Base-by-base conservation (phyloP, 1,140 invertebrate genomes). In the Bombus haemorrhoidalis region DNA sequence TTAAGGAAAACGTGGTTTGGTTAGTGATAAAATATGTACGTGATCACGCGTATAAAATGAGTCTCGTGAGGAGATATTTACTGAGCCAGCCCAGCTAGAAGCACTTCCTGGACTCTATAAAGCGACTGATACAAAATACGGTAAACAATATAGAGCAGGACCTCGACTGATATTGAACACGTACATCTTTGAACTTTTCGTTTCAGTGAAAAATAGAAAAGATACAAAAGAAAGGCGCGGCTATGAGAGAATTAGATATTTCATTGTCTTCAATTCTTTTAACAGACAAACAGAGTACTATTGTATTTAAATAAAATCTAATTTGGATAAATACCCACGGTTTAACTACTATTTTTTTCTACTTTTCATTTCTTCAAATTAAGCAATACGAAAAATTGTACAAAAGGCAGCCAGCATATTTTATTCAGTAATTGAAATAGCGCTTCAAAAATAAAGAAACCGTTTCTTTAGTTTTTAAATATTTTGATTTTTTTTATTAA, bases 21-120 rank as follows among this genome's bases (percentile, higher is more conserved):
- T 32, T 62, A 6, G 80, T 37, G 80, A 72, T 74, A 47, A 74
- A 82, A 74, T 82, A 82, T 41, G 59, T 69, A 82, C 57, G 59
- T 69, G 80, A 82, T 82, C 39, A 47, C 80, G 34, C 15, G 25
- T 74, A 64, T 43, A 71, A 74, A 64, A 66, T 25, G 25, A 8
- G 71, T 74, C 69, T 57, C 80, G 32, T 28, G 53, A 32, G 37
- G 13, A 47, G 41, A 62, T 72, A 73, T 81, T 72, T 59, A 81
- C 18, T 53, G 28, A 53, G 0, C 15, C 53, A 10, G 39, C 5
- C n/a, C 53, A 43, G 37, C 34, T 12, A 13, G 9, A 43, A 62
- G 47, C 37, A 43, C 53, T 43, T 62, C 18, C 13, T 34, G 22
- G 53, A 43, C 15, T 37, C 32, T 47, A 74, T 43, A 59, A 72